Base-by-base conservation (phyloP, 2,113 vertebrate genomes). In the Eudyptes chrysolophus region DNA sequence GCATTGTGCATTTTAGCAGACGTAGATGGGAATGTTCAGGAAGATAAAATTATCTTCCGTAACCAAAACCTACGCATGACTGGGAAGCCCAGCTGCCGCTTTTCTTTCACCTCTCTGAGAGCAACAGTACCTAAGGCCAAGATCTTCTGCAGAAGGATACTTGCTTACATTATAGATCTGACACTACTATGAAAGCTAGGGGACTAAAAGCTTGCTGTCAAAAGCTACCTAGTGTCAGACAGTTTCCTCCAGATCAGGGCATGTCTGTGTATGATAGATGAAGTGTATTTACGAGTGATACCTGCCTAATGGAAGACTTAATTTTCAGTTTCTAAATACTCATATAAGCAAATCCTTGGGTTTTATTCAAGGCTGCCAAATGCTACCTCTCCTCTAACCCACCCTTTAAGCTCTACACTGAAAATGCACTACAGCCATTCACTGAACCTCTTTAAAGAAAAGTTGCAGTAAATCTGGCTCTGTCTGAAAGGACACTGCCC, bases 61-160 rank as follows among this genome's bases (percentile, higher is more conserved):
- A 49, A 90, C 55, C 72, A 52, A 84, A 93, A 69, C 60, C 64
- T 54, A 44, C 40, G 65, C 66, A 27, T 13, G 89, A 55, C 65
- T 10, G 80, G 92, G 91, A 69, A 89, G 78, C 74, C 74, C 44
- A 66, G 81, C 91, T 91, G 89, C 83, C 72, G 90, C 80, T 92
- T 69, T 84, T 46, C 83, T 52, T 71, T 64, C 76, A 82, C 92
- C 77, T 84, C 71, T 84, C 71, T 0, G 11, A 90, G 57, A 89
- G 77, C 83, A 91, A 3, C 58, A 64, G 88, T 18, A 60, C 55
- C 74, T 7, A 29, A 71, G 69, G 94, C 72, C 88, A 51, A 64
- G 71, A 30, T 42, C 40, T 90, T 38, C 69, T 40, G 86, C 72
- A 14, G 87, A 82, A 52, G 52, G 60, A 75, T 9, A 19, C 74